Conservation (phyloP, 1,140 invertebrate genomes). For the Scaptomyza graminum region DNA sequence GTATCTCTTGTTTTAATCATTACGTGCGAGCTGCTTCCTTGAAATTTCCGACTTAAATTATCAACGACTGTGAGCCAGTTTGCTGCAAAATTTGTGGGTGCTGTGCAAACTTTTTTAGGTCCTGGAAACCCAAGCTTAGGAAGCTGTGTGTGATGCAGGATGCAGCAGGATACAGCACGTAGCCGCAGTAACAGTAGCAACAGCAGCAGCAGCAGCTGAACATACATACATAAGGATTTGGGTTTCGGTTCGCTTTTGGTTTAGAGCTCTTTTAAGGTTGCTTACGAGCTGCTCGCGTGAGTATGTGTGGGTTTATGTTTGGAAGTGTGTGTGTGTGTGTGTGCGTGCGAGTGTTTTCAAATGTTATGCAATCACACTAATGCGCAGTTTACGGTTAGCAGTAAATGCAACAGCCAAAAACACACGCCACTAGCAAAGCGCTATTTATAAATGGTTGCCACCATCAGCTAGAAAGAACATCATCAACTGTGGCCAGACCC, state of each 20-base stretch:
- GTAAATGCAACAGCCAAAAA: constrained; percentile 37
- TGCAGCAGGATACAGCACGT: constrained; percentile 57
- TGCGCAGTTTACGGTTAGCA: constrained; percentile 71
- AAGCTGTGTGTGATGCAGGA: background rate
- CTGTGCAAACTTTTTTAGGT: constrained; percentile 59
- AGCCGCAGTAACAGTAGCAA: constrained; percentile 60
- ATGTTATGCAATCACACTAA: constrained; percentile 81
- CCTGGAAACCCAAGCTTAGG: background rate
- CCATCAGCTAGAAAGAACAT: constrained; percentile 43
- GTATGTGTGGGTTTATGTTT: constrained; percentile 15
- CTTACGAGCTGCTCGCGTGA: constrained; percentile 31
- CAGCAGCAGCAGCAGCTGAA: constrained; percentile 52
- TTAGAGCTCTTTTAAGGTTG: constrained; percentile 43
- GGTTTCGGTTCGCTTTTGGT: constrained; percentile 61
- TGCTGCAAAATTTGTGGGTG: constrained; percentile 69
- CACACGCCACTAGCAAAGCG: constrained; percentile 28
- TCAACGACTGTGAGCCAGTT: constrained; percentile 63
- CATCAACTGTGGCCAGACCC: constrained; percentile 38
- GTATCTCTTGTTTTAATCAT: constrained; percentile 42
- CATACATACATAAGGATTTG: constrained; percentile 73
- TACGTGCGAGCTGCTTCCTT: constrained; percentile 66
- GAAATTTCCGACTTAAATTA: constrained; percentile 82
- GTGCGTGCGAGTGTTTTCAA: constrained; percentile 42
- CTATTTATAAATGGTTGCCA: constrained; percentile 72
- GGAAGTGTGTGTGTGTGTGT: constrained; percentile 27